These are phyloP conservation scores for Acrocyrtus sp. DNA, from an alignment of 2,888 invertebrate genomes.

Conservation along the genomic window DNA sequence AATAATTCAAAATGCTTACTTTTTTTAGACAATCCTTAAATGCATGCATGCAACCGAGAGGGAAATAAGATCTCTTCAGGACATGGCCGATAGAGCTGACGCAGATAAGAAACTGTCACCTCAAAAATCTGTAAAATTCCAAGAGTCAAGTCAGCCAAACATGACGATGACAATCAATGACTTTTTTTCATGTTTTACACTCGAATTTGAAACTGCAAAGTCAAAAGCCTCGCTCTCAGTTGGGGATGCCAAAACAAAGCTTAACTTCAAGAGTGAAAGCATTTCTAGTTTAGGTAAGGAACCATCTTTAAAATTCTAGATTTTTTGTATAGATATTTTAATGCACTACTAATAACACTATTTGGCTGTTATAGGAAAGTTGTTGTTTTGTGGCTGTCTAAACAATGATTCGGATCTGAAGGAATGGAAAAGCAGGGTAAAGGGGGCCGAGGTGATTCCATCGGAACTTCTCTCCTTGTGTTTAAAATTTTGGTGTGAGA, in stretches of 20 bases:
- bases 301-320: conserved; percentile 7
- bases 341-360: neutral
- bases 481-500: conserved; percentile 59
- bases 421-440: conserved; percentile 55
- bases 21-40: conserved; percentile 62
- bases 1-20: neutral
- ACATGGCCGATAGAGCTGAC: conserved; percentile 64
- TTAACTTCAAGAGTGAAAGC: conserved; percentile 54
- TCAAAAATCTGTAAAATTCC: conserved; percentile 66
- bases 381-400: conserved; percentile 57
- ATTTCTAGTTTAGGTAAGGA: conserved; percentile 32
- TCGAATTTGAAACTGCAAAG: conserved; percentile 58
- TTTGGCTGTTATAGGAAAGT: conserved; percentile 26
- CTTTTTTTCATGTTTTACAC: conserved; percentile 49
- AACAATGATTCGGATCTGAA: conserved; percentile 54
- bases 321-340: too few species aligned
- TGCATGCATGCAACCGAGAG: conserved; percentile 65
- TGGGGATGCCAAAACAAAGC: conserved; percentile 14
- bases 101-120: conserved; percentile 18
- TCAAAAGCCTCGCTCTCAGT: conserved; percentile 30
- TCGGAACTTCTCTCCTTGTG: conserved; percentile 47
- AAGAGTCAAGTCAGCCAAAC: conserved; percentile 73
- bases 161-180: conserved; percentile 68
- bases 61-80: conserved; percentile 67
- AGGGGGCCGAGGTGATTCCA: conserved; percentile 51